Evolutionary conservation across 2,888 invertebrate species (phyloP), one percentile per base, ranked within the genome.

Genomic region (Sesamia inferens): DNA sequence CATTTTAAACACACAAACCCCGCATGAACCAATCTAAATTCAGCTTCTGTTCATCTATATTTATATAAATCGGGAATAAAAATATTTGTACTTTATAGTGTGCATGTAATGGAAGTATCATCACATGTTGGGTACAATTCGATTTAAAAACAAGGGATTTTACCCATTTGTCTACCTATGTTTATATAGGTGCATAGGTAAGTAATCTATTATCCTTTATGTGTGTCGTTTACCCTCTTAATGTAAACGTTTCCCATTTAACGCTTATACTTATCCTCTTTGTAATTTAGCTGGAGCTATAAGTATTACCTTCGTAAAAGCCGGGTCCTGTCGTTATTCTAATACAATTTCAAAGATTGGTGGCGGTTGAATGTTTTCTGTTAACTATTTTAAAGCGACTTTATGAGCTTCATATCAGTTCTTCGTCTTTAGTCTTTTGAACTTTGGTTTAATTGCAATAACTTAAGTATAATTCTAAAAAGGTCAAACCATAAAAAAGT

Each of bases 291-390:
- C 47, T 68, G 62, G 24, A 42, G 73, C 57, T 59, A 71, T n/a
- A n/a, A n/a, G n/a, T 71, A 54, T 73, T 62, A 77, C 66, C 57
- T 76, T 74, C 65, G 72, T 72, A 70, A 77, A 39, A 82, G 55
- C 79, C 79, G 51, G 74, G 75, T 82, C 80, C 79, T 77, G 77
- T 78, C 48, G 57, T 70, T 68, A 74, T 78, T 82, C 74, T 76
- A 78, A 76, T 70, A 64, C 66, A 68, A 82, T 74, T 70, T 61
- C 44, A 70, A 76, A 75, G 68, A 72, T 72, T 74, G 62, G 68
- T 24, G 63, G 68, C 54, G 22, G 13, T n/a, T 14, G 44, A 73
- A 76, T 76, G 24, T 66, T 66, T 57, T 39, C 22, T 68, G 42
- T 72, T 39, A 68, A 66, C 63, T 68, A 74, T 62, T n/a, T 42